Conservation (phyloP, 2,888 invertebrate species). For the Hypselothyrea guttata region DNA sequence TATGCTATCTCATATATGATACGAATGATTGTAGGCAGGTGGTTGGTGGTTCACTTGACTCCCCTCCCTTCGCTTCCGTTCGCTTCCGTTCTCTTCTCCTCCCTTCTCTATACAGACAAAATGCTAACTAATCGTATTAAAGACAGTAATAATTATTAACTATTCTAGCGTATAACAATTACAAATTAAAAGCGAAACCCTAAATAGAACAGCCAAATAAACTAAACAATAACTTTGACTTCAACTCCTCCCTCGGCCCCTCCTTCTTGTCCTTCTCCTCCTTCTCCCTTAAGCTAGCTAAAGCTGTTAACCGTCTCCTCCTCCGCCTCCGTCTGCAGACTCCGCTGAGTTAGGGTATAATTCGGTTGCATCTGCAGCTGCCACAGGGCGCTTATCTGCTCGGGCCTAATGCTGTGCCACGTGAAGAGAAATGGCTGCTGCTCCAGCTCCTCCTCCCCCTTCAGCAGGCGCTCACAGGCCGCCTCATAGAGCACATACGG, state of each 20-base stretch:
- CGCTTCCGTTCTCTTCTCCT: constrained; percentile 34
- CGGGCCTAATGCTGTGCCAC: constrained; percentile 81
- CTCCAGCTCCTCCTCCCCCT: constrained; percentile 65
- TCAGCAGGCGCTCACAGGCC: constrained; percentile 62
- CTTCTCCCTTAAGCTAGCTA: constrained; percentile 48
- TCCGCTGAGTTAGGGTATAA: constrained; percentile 31
- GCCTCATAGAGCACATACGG: constrained; percentile 65
- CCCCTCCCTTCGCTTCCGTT: constrained; percentile 37
- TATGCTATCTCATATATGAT: constrained; percentile 59
- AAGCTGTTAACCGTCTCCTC: constrained; percentile 33
- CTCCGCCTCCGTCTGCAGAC: constrained; percentile 18
- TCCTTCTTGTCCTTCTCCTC: constrained; percentile 1
- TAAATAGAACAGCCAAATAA: constrained; percentile 55
- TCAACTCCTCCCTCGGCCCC: not conserved
- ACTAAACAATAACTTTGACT: constrained; percentile 13
- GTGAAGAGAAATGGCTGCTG: constrained; percentile 79
- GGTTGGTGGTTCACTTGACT: constrained; percentile 76
- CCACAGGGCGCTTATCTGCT: constrained; percentile 83
- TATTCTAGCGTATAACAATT: constrained; percentile 38
- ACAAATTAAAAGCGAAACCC: constrained; percentile 33
- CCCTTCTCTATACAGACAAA: constrained; percentile 19
- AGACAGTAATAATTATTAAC: constrained; percentile 8
- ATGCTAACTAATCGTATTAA: constrained; percentile 59
- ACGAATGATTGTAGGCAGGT: constrained; percentile 77
- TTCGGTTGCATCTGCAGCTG: constrained; percentile 63